Conservation (phyloP, 2,113 vertebrate species). For the Aegotheles bennettii region DNA sequence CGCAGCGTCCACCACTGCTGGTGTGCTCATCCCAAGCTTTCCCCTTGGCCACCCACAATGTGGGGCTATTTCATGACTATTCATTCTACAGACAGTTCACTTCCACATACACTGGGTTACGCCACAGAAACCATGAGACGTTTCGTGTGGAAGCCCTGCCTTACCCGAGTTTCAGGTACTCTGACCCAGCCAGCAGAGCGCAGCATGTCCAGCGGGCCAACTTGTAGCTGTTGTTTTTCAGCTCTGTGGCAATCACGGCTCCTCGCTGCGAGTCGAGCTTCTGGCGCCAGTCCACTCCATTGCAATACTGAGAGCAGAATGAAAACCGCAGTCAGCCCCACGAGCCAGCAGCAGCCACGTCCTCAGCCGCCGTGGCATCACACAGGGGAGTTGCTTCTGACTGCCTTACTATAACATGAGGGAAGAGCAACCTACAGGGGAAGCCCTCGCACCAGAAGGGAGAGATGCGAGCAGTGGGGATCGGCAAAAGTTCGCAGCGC, state of each 20-base stretch:
- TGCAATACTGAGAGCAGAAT: conserved; percentile 82
- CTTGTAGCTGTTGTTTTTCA: conserved; percentile 99
- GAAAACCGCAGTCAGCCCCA: background rate
- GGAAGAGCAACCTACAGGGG: background rate
- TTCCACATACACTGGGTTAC: rapidly evolving
- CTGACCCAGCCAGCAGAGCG: conserved; percentile 91
- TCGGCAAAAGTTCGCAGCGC: background rate
- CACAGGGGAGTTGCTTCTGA: too few species aligned
- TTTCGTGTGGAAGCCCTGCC: background rate
- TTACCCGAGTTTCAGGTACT: conserved; percentile 98
- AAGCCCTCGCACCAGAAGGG: background rate
- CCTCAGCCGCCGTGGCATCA: background rate
- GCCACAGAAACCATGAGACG: background rate
- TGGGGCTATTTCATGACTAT: background rate
- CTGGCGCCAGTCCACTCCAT: conserved; percentile 98
- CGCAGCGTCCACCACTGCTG: background rate
- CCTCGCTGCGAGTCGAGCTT: conserved; percentile 98
- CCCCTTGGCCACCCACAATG: background rate
- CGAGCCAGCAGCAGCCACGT: background rate
- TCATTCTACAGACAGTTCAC: background rate
- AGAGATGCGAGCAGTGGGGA: background rate
- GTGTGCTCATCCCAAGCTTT: rapidly evolving
- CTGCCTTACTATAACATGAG: too few species aligned
- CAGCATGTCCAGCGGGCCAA: conserved; percentile 97
- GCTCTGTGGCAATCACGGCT: conserved; percentile 94